Conservation (phyloP, 2,113 vertebrate species). For the Tupaia tana region DNA sequence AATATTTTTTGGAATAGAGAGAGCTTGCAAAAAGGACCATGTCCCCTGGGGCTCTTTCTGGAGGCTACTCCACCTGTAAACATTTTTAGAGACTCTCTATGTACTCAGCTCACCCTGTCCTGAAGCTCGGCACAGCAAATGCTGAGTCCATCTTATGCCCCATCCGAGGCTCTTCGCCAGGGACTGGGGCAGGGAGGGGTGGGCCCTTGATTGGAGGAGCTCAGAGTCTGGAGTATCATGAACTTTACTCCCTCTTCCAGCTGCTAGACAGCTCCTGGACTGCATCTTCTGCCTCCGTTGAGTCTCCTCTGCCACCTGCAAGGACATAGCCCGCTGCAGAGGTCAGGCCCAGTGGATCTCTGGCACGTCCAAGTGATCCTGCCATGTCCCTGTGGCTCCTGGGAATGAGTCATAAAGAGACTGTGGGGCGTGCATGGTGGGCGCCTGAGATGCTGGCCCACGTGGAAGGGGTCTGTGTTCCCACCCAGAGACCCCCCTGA, state of each 20-base stretch:
- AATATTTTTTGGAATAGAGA: background rate
- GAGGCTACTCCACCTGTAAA: background rate
- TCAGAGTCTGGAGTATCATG: background rate
- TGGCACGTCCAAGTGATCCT: background rate
- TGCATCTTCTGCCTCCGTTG: background rate
- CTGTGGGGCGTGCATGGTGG: too few relatives aligned
- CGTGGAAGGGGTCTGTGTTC: too few relatives aligned
- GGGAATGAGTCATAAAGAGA: background rate
- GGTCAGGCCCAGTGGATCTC: background rate
- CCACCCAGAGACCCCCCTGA: too few relatives aligned
- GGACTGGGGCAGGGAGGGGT: background rate
- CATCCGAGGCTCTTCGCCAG: accelerated
- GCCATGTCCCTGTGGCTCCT: background rate
- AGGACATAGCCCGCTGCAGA: accelerated
- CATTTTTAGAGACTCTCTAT: background rate
- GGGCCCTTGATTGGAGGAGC: background rate
- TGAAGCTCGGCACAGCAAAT: background rate
- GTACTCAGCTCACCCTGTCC: accelerated
- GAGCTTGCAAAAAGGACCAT: too few relatives aligned
- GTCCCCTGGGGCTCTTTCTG: accelerated
- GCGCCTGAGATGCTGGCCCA: too few relatives aligned
- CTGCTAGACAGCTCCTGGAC: too few relatives aligned
- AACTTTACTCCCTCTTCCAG: background rate
- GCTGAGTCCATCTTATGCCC: accelerated
- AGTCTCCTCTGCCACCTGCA: background rate